Evolutionary conservation across 2,797 vertebrate genomes (phyloP).

Genomic region (Todus mexicanus): DNA sequence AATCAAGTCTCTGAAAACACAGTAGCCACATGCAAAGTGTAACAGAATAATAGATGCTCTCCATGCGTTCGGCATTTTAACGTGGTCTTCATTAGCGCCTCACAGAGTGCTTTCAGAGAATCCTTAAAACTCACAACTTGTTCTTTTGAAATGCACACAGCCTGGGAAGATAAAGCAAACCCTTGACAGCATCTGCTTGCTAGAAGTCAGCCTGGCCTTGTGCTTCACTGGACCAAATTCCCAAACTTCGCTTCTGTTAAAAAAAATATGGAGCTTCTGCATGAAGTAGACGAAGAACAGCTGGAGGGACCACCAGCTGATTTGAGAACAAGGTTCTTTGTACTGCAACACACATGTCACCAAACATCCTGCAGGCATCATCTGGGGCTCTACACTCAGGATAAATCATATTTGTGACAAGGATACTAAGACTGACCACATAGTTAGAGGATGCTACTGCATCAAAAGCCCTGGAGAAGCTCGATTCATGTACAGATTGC

Average conservation of each 20-base stretch:
- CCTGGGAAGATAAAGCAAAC: not conserved
- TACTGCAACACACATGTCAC: accelerated
- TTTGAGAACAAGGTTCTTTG: not conserved
- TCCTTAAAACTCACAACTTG: not conserved
- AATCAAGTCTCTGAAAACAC: not conserved
- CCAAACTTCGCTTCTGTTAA: not conserved
- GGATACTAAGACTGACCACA: not conserved
- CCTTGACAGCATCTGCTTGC: not conserved
- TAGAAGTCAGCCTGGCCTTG: not conserved
- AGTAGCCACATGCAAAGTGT: accelerated
- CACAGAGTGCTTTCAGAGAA: not conserved
- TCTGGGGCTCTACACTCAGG: not conserved
- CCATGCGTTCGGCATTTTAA: not conserved
- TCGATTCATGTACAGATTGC: not conserved
- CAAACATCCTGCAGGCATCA: not conserved
- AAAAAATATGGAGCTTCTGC: not conserved
- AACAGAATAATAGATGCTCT: not conserved
- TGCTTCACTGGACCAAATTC: not conserved
- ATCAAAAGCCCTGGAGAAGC: not conserved
- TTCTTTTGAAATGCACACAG: not conserved
- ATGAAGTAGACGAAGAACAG: not conserved
- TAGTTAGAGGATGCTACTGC: not conserved
- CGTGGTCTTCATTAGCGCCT: not conserved
- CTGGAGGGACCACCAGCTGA: not conserved
- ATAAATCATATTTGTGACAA: not conserved